Conservation (phyloP, 2,113 vertebrate genomes). For the Hoplias malabaricus region DNA sequence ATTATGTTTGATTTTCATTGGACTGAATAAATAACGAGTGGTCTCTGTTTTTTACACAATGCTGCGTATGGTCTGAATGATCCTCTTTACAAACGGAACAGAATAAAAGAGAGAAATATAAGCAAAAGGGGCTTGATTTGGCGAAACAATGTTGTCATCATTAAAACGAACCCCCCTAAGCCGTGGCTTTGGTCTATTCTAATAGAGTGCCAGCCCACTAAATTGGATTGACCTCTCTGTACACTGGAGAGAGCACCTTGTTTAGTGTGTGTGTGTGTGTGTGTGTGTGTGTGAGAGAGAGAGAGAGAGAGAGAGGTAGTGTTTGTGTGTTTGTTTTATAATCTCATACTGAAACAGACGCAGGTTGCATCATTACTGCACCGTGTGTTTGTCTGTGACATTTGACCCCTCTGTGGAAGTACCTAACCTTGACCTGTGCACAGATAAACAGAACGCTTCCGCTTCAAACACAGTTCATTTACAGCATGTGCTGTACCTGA, state of each 20-base stretch:
- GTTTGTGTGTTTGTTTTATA: slow-evolving; percentile 15
- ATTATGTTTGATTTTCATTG: too few species aligned
- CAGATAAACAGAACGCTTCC: neutral
- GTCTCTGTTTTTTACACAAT: too few species aligned
- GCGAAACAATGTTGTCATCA: slow-evolving; percentile 94
- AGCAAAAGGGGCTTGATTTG: slow-evolving; percentile 81
- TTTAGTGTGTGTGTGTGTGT: slow-evolving; percentile 58
- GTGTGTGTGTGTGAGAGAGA: slow-evolving; percentile 15
- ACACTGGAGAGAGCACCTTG: slow-evolving; percentile 86
- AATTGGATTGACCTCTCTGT: slow-evolving; percentile 95
- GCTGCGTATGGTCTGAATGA: slow-evolving; percentile 85
- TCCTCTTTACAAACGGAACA: slow-evolving; percentile 74
- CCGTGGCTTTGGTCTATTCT: slow-evolving; percentile 92
- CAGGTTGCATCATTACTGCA: slow-evolving; percentile 23
- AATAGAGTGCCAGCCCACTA: slow-evolving; percentile 88
- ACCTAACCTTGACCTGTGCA: slow-evolving; percentile 8
- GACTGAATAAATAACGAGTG: too few species aligned
- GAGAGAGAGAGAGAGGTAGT: neutral
- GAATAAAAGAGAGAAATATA: slow-evolving; percentile 34
- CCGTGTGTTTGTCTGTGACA: slow-evolving; percentile 17
- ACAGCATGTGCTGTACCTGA: neutral
- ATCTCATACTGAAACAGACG: neutral
- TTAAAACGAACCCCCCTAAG: slow-evolving; percentile 89
- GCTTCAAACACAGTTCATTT: neutral
- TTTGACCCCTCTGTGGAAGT: neutral